These are phyloP conservation scores for Phrynocephalus versicolor DNA, from an alignment of 2,113 vertebrate species.

Conservation along the genomic window DNA sequence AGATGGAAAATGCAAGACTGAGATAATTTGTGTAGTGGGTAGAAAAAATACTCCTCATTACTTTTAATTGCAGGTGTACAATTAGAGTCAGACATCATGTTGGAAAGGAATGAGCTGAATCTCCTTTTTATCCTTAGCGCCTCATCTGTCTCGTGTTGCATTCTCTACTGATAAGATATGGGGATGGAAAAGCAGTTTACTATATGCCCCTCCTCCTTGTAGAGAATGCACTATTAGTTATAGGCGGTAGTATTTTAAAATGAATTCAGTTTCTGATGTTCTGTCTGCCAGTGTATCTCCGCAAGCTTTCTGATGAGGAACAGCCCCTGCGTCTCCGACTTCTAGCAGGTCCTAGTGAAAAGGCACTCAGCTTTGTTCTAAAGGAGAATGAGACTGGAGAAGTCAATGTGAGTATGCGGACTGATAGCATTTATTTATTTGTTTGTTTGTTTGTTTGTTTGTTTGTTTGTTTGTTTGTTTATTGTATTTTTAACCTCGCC, in stretches of 20 bases:
- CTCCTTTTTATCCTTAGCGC: neutral
- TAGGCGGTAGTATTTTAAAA: neutral
- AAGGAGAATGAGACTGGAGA: constrained; percentile 96
- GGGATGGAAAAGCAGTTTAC: neutral
- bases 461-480: no score
- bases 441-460: no score
- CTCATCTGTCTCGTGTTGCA: neutral
- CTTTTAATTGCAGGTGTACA: neutral
- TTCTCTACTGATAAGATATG: neutral
- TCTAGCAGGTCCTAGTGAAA: constrained; percentile 90
- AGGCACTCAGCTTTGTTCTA: constrained; percentile 86
- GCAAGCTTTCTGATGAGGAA: constrained; percentile 87
- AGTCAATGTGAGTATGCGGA: constrained; percentile 86
- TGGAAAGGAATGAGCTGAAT: neutral
- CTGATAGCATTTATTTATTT: accelerated
- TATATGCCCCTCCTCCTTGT: neutral
- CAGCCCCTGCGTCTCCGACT: constrained; percentile 86
- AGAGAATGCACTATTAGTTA: neutral
- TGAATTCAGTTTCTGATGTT: accelerated
- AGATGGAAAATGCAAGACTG: neutral
- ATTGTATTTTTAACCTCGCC: no score
- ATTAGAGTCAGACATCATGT: neutral
- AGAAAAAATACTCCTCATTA: neutral
- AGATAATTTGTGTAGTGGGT: neutral
- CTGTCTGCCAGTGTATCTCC: constrained; percentile 79